Conservation (phyloP, 53 echinoderm and acorn worm species). For the Holothuria leucospilota region DNA sequence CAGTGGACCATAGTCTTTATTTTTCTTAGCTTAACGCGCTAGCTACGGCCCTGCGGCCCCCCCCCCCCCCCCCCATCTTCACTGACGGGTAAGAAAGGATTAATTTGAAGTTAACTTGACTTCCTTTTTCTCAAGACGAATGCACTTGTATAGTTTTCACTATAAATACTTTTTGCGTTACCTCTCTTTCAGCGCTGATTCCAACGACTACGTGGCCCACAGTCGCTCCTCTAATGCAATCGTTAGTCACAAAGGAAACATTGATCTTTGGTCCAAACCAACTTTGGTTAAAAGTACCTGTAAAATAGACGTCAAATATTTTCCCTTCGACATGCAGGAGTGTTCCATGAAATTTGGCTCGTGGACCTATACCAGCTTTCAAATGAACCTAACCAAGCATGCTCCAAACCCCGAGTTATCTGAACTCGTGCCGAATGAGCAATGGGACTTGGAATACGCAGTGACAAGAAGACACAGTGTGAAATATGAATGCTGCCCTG, state of each 20-base stretch:
- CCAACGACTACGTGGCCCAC: constrained; percentile 89
- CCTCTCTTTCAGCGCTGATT: constrained; percentile 78
- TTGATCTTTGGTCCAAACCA: constrained; percentile 96
- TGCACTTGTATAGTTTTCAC: no score
- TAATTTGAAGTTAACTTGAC: neutral
- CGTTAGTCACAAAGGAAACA: constrained; percentile 59
- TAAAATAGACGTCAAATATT: constrained; percentile 95
- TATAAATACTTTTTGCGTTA: neutral
- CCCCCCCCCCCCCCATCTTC: neutral
- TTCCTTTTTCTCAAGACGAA: no score
- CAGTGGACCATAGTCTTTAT: no score
- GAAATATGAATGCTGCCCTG: constrained; percentile 83
- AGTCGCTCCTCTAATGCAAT: constrained; percentile 89
- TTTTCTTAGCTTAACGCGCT: no score
- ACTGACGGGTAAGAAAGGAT: neutral
- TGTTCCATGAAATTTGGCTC: constrained; percentile 98
- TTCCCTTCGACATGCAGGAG: constrained; percentile 97
- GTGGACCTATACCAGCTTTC: constrained; percentile 94
- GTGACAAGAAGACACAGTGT: constrained; percentile 74
- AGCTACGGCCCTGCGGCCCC: neutral
- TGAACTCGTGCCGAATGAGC: constrained; percentile 86
- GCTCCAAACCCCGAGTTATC: constrained; percentile 63
- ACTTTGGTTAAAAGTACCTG: constrained; percentile 90
- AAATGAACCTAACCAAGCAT: constrained; percentile 83
- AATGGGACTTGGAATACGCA: constrained; percentile 88